These are phyloP conservation scores for Morelia viridis DNA, from an alignment of 2,797 vertebrate species.

Conservation along the genomic window DNA sequence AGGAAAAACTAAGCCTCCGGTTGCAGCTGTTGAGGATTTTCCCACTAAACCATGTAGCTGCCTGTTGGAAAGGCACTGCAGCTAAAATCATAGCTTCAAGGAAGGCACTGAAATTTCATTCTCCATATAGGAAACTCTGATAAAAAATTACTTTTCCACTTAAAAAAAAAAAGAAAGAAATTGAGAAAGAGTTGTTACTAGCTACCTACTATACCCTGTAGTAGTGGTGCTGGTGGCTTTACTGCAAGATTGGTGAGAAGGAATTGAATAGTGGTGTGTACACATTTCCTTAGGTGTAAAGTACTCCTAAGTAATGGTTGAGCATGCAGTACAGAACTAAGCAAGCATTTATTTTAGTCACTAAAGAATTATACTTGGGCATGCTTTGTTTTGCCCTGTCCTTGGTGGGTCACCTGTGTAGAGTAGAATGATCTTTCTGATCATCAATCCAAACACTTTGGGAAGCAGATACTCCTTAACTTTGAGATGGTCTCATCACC, in stretches of 20 bases:
- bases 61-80: not conserved
- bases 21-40: not conserved
- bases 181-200: not conserved
- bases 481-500: no score
- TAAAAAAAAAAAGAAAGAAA: not conserved
- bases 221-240: not conserved
- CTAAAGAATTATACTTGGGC: not conserved
- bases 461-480: no score
- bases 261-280: not conserved
- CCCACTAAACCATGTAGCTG: not conserved
- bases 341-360: not conserved
- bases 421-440: no score
- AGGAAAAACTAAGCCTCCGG: not conserved
- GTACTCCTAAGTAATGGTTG: not conserved
- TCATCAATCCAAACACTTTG: no score
- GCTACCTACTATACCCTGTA: not conserved
- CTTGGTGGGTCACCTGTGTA: no score
- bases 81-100: not conserved
- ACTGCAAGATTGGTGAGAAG: not conserved
- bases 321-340: not conserved
- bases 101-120: not conserved
- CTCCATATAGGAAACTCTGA: not conserved
- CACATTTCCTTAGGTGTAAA: not conserved
- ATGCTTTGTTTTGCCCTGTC: no score
- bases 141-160: not conserved